Base-by-base conservation (phyloP, 2,888 invertebrate genomes). In the Xestia sexstrigata region DNA sequence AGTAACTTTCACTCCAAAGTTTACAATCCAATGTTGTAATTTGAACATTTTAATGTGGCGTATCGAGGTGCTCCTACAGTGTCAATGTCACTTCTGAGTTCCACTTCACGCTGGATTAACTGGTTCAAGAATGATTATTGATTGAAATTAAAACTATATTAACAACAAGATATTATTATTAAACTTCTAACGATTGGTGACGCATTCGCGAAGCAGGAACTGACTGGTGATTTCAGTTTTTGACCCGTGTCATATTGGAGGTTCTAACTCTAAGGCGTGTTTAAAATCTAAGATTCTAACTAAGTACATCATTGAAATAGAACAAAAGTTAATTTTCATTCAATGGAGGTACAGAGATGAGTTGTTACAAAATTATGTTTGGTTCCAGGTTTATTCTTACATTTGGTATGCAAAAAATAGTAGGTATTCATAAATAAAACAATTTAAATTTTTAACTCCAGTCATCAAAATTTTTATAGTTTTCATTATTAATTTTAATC, bases 41-140 rank as follows among this genome's bases (percentile, higher is more conserved):
- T 73, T 62, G 79, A 71, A 79, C 79, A 83, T 75, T 86, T 62
- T 52, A 69, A 76, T 78, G 70, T 42, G 55, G 79, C 81, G 81
- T 82, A 78, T 65, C 86, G 81, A 79, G 75, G 70, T 74, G 79
- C 42, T 62, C 72, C 71, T 77, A 73, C 83, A 83, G 81, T 82
- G 83, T 82, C 88, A 89, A 74, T 88, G 89, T 62, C 89, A 74
- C 71, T 80, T 68, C 60, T 70, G 71, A 76, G 82, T 89, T 87
- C 81, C 87, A 89, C 84, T 89, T 89, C 85, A 88, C 76, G 87
- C 82, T 55, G 49, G 58, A 79, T 88, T 89, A 69, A 35, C 13
- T 55, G 63, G 69, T 83, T 83, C 79, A 77, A 70, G 78, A 76
- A 42, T 79, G 39, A 79, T 84, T 83, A 83, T 39, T 69, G 63